These are phyloP conservation scores for Sphaerophoria taeniata DNA, from an alignment of 2,888 invertebrate genomes.

Conservation along the genomic window DNA sequence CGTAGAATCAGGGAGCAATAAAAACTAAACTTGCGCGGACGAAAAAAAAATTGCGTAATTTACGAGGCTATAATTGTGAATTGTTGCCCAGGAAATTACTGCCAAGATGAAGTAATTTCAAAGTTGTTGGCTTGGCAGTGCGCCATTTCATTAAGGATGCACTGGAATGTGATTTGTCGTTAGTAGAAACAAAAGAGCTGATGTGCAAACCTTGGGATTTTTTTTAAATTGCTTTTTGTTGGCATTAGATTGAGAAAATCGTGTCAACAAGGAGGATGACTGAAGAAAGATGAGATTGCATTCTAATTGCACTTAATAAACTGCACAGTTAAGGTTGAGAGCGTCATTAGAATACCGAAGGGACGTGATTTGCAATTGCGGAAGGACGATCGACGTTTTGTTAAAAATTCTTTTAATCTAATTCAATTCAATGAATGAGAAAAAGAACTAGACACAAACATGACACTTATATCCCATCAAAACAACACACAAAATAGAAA, in stretches of 20 bases:
- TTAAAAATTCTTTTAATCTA: neutral
- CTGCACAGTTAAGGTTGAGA: neutral
- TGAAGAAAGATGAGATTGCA: neutral
- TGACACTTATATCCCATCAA: constrained; percentile 31
- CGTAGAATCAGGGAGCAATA: neutral
- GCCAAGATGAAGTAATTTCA: constrained; percentile 68
- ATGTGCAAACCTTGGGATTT: constrained; percentile 27
- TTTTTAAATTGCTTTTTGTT: constrained; percentile 11
- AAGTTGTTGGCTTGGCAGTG: constrained; percentile 2
- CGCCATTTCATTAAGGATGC: constrained; percentile 54
- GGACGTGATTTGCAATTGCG: constrained; percentile 1
- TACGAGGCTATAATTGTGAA: constrained; percentile 71
- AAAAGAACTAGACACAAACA: constrained; percentile 8
- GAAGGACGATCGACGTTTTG: neutral
- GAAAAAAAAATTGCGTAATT: constrained; percentile 54
- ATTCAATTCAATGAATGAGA: constrained; percentile 3
- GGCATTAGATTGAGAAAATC: constrained; percentile 12
- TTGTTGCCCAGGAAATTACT: constrained; percentile 71
- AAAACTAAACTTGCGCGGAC: neutral
- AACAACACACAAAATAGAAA: constrained; percentile 36
- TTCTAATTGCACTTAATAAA: constrained; percentile 41
- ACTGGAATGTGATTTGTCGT: constrained; percentile 63
- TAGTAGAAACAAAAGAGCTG: constrained; percentile 56
- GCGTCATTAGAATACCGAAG: constrained; percentile 15
- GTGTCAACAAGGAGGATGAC: neutral